A percentile compares a stretch with the other conserved stretches of the same genome.
Evolutionary conservation across 2,888 invertebrate genomes (phyloP).

Genomic region (Nomada fabriciana): DNA sequence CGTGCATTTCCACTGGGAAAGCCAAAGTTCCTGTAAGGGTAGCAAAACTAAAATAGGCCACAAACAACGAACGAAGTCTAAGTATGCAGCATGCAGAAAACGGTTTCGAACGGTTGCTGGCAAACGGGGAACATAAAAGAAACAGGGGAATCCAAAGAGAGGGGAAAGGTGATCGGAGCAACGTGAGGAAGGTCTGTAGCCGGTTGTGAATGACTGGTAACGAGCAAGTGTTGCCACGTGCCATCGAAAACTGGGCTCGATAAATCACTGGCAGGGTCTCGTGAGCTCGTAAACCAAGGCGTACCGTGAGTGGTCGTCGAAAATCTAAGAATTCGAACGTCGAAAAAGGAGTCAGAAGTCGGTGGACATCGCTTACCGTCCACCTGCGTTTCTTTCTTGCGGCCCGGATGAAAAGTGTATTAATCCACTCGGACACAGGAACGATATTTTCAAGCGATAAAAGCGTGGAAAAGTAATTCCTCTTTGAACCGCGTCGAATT

Average conservation of each 20-base stretch:
- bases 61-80: not conserved
- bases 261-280: slow-evolving; percentile 53
- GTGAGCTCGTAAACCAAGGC: not conserved
- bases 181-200: slow-evolving; percentile 17
- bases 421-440: slow-evolving; percentile 14
- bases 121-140: not conserved
- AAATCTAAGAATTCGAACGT: slow-evolving; percentile 37
- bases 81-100: not conserved
- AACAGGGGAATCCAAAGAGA: not conserved
- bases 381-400: not conserved
- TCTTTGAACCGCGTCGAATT: not conserved
- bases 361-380: not conserved
- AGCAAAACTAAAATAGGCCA: slow-evolving; percentile 7
- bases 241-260: slow-evolving; percentile 44
- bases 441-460: slow-evolving; percentile 24
- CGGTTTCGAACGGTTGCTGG: not conserved
- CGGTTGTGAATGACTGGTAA: slow-evolving; percentile 50
- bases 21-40: not conserved
- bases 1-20: not conserved
- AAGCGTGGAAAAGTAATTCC: not conserved
- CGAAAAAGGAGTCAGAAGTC: slow-evolving; percentile 35
- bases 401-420: slow-evolving; percentile 21
- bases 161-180: not conserved
- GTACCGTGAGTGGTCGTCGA: not conserved
- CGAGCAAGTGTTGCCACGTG: slow-evolving; percentile 53